Evolutionary conservation across 2,797 vertebrate genomes (phyloP).

Genomic region (Tapera naevia): DNA sequence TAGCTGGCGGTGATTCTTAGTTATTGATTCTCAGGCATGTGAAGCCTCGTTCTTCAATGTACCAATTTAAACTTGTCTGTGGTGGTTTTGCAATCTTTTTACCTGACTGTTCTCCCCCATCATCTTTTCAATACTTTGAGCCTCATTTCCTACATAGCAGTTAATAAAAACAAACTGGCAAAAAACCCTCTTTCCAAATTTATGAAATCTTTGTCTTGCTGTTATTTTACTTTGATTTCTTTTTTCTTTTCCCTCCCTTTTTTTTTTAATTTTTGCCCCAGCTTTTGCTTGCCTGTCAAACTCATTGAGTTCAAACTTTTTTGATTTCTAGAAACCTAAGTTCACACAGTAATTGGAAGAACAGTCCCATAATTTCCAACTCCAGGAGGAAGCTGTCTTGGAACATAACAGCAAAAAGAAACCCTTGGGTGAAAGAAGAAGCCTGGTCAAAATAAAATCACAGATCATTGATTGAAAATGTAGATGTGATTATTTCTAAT

Average conservation of each 20-base stretch:
- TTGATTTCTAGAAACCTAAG: constrained; percentile 36
- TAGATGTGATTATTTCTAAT: constrained; percentile 44
- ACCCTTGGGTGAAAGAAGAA: constrained; percentile 1
- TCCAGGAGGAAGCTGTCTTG: constrained; percentile 11
- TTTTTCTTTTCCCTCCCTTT: accelerated
- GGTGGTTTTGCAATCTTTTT: constrained; percentile 62
- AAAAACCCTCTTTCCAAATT: constrained; percentile 58
- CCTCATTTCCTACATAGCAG: constrained; percentile 76
- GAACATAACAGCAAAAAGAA: constrained; percentile 1
- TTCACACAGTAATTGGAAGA: constrained; percentile 41
- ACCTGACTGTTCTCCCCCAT: constrained; percentile 54
- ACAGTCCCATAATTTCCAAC: constrained; percentile 45
- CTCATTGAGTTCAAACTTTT: constrained; percentile 32
- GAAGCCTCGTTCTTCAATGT: constrained; percentile 46
- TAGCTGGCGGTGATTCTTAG: background rate
- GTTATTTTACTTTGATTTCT: constrained; percentile 26
- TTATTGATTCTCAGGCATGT: constrained; percentile 28
- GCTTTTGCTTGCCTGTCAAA: constrained; percentile 63
- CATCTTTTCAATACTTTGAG: constrained; percentile 69
- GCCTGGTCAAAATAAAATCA: constrained; percentile 47
- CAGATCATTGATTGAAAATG: constrained; percentile 56
- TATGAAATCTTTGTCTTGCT: constrained; percentile 66
- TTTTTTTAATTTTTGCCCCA: background rate
- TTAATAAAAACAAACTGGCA: constrained; percentile 77
- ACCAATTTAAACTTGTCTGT: constrained; percentile 47